phyloP scores from a whole-genome alignment of 2,888 invertebrate genomes.

The Catocala sponsa region DNA sequence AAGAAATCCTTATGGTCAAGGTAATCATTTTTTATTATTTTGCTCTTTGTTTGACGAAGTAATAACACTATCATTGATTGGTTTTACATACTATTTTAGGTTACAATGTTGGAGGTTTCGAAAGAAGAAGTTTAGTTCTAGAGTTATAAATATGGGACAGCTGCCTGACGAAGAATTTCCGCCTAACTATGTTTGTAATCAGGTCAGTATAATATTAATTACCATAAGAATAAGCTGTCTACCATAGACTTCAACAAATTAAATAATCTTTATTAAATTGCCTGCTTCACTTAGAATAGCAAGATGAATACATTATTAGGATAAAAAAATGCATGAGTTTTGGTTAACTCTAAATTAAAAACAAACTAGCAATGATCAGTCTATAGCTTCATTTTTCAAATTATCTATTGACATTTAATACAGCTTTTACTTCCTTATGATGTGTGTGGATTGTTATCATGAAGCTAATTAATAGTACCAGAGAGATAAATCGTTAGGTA shows the following conservation, averaged over 20 bases:
- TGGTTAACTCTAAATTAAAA: too few species aligned
- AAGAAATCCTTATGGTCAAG: slow-evolving; percentile 83
- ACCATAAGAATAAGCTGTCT: neutral
- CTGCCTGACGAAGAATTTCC: slow-evolving; percentile 95
- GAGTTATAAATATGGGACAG: slow-evolving; percentile 93
- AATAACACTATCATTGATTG: slow-evolving; percentile 37
- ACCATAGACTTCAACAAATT: neutral
- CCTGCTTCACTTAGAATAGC: too few species aligned
- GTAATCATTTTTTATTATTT: slow-evolving; percentile 58
- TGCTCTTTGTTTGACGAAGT: slow-evolving; percentile 50
- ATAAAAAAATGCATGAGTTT: too few species aligned
- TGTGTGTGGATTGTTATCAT: neutral
- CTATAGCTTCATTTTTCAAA: too few species aligned
- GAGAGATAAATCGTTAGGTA: neutral
- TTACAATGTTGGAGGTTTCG: slow-evolving; percentile 93
- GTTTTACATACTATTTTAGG: slow-evolving; percentile 80
- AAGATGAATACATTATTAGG: too few species aligned
- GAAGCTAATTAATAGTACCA: neutral
- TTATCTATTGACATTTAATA: too few species aligned
- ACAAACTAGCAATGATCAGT: too few species aligned
- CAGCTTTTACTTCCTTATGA: too few species aligned
- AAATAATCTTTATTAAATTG: too few species aligned
- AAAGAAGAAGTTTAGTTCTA: slow-evolving; percentile 91
- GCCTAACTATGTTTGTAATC: slow-evolving; percentile 98
- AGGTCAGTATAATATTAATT: slow-evolving; percentile 76